phyloP scores from a whole-genome alignment of 2,797 vertebrate genomes.

The Lateolabrax maculatus region DNA sequence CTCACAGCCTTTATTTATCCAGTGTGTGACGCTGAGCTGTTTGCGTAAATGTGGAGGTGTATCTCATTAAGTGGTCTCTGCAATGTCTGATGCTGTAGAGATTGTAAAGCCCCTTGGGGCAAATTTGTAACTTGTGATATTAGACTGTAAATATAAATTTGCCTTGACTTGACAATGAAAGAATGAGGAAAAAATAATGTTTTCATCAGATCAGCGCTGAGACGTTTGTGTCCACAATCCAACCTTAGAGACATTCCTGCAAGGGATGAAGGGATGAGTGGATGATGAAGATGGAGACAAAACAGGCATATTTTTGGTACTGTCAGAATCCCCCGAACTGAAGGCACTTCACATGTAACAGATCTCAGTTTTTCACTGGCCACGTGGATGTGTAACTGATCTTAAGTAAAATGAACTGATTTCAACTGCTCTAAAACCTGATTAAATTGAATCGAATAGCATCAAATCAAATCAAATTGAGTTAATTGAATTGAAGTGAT shows the following conservation, averaged over 20 bases:
- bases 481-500: constrained; percentile 31
- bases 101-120: no score
- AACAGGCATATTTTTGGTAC: constrained; percentile 20
- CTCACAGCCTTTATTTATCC: constrained; percentile 63
- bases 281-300: constrained; percentile 30
- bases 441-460: constrained; percentile 11
- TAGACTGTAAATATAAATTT: no score
- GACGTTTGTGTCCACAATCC: constrained; percentile 42
- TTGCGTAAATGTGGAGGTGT: constrained; percentile 61
- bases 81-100: not conserved
- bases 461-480: constrained; percentile 23
- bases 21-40: constrained; percentile 49
- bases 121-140: no score
- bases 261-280: constrained; percentile 3
- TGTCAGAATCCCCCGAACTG: no score
- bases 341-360: no score
- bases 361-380: not conserved
- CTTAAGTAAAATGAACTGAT: constrained; percentile 34
- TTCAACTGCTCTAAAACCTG: constrained; percentile 9
- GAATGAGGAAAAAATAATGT: no score
- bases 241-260: constrained; percentile 9
- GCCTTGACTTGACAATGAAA: no score
- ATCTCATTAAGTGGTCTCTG: constrained; percentile 42
- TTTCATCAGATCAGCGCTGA: constrained; percentile 28
- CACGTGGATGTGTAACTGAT: constrained; percentile 3